Conservation (phyloP, 1,140 invertebrate species). For the Drosophila pseudoananassae region DNA sequence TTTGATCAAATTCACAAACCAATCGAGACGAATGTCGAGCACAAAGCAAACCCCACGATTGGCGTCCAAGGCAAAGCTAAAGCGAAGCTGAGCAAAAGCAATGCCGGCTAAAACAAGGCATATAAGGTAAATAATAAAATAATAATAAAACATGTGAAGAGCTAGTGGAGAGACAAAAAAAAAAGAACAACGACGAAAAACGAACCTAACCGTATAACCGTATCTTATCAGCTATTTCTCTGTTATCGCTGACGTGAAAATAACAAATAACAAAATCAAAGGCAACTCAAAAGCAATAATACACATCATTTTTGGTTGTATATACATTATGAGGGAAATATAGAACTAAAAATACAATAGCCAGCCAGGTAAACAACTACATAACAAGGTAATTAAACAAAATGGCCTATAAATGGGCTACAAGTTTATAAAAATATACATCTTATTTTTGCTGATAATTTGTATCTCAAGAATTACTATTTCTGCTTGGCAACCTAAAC, state of each 20-base stretch:
- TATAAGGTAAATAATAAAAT: conserved; percentile 32
- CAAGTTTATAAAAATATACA: not conserved
- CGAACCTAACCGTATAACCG: conserved; percentile 52
- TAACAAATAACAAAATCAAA: conserved; percentile 47
- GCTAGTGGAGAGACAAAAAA: conserved; percentile 26
- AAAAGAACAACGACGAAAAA: conserved; percentile 32
- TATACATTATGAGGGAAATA: not conserved
- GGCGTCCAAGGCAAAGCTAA: conserved; percentile 39
- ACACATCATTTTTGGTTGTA: conserved; percentile 8
- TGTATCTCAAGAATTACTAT: conserved; percentile 1
- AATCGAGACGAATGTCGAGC: conserved; percentile 12
- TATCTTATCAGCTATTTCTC: conserved; percentile 77
- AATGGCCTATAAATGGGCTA: not conserved
- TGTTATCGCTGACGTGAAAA: conserved; percentile 66
- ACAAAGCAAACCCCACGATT: conserved; percentile 24
- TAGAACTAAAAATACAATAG: conserved; percentile 41
- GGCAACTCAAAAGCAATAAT: conserved; percentile 30
- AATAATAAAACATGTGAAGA: conserved; percentile 45
- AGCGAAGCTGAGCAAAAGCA: conserved; percentile 29
- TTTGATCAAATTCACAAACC: conserved; percentile 43
- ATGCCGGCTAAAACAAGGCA: conserved; percentile 41
- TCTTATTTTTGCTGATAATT: not conserved
- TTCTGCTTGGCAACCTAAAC: conserved; percentile 37
- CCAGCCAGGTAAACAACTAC: conserved; percentile 32
- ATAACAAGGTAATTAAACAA: conserved; percentile 21